Conservation (phyloP, 2,797 vertebrate genomes). For the Eupleurogrammus muticus region DNA sequence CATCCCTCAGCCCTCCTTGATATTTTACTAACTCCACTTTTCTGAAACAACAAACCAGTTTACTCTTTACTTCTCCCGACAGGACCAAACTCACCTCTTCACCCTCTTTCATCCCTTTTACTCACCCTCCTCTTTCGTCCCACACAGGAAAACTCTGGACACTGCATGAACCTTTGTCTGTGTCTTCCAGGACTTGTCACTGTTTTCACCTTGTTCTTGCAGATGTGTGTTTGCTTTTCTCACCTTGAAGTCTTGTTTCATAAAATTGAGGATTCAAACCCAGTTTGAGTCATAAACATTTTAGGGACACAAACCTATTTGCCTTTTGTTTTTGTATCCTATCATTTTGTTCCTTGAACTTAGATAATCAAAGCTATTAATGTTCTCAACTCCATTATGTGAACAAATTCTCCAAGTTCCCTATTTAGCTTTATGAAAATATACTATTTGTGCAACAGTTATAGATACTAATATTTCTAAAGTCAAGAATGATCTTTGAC, state of each 20-base stretch:
- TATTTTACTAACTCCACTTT: slow-evolving; percentile 50
- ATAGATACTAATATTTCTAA: background rate
- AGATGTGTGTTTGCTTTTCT: slow-evolving; percentile 10
- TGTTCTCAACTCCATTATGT: too few relatives aligned
- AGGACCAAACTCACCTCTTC: slow-evolving; percentile 16
- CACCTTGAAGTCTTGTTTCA: background rate
- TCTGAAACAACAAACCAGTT: slow-evolving; percentile 9
- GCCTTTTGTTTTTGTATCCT: background rate
- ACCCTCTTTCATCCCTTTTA: background rate
- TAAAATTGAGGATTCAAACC: background rate
- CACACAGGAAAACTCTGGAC: background rate
- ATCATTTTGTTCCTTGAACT: background rate
- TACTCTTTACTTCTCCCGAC: background rate
- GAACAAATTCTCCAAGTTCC: too few relatives aligned
- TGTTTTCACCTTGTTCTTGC: background rate
- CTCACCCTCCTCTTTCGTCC: background rate
- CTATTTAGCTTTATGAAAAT: too few relatives aligned
- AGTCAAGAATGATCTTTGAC: background rate
- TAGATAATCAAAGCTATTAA: background rate
- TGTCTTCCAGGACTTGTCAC: slow-evolving; percentile 11
- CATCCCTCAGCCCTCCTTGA: slow-evolving; percentile 41
- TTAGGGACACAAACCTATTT: background rate
- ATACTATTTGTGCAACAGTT: too few relatives aligned
- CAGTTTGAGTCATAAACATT: background rate
- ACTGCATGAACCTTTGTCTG: slow-evolving; percentile 31